Percentiles rank a stretch among this genome's conserved stretches.
Conservation (phyloP, 2,888 invertebrate species). For the Agonum fuliginosum region DNA sequence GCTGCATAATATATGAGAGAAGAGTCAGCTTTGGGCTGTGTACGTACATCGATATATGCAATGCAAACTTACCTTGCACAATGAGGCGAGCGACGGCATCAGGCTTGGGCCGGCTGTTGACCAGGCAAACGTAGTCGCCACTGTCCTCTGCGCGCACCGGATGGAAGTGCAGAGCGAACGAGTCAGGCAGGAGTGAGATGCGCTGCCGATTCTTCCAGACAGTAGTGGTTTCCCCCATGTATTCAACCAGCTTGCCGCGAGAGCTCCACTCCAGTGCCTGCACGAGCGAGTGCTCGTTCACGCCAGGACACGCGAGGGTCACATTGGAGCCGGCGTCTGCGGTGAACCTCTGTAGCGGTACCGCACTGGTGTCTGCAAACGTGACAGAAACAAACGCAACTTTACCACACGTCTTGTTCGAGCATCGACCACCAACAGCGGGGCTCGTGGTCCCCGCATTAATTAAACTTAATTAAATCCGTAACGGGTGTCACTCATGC, state of each 20-base stretch:
- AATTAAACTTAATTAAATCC: conserved; percentile 53
- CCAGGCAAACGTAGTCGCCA: conserved; percentile 81
- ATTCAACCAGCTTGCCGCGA: conserved; percentile 74
- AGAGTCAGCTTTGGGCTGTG: too few species aligned
- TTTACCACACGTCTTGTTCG: conserved; percentile 48
- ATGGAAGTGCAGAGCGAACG: conserved; percentile 78
- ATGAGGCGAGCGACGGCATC: conserved; percentile 80
- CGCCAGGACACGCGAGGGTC: conserved; percentile 80
- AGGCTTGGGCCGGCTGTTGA: conserved; percentile 81
- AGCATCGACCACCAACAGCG: not conserved
- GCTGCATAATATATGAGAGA: not conserved
- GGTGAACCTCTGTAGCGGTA: conserved; percentile 52
- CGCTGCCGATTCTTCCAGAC: conserved; percentile 75
- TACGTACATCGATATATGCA: not conserved
- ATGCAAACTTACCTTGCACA: conserved; percentile 77
- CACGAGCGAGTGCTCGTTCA: conserved; percentile 80
- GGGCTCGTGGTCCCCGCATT: conserved; percentile 27
- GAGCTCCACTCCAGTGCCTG: conserved; percentile 79
- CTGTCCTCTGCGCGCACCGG: conserved; percentile 79
- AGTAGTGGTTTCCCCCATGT: conserved; percentile 74
- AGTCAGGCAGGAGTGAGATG: conserved; percentile 77
- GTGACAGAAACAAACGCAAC: conserved; percentile 54
- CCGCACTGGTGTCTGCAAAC: conserved; percentile 54
- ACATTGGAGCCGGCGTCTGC: conserved; percentile 79
- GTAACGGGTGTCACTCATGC: conserved; percentile 38